phyloP scores from a whole-genome alignment of 2,888 invertebrate genomes.

The Anoplius nigerrimus region DNA sequence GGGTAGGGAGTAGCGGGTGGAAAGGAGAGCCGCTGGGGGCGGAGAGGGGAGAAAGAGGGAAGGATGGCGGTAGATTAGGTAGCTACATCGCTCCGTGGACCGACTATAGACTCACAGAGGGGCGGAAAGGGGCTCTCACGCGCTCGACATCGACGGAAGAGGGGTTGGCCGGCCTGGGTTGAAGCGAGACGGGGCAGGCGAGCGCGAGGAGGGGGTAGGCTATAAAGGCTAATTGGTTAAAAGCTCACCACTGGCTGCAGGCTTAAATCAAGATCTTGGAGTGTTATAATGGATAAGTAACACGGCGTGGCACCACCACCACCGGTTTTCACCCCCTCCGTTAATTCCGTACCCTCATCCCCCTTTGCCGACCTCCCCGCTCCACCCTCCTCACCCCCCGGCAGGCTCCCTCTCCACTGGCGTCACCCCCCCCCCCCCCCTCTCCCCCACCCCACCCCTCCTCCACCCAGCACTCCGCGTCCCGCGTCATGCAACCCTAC shows the following conservation, averaged over 20 bases:
- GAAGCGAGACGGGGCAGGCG: conserved; percentile 21
- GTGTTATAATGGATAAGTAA: conserved; percentile 76
- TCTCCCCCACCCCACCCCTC: conserved; percentile 13
- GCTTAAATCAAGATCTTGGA: conserved; percentile 76
- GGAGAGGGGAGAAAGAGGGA: conserved; percentile 19
- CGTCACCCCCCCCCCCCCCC: background rate
- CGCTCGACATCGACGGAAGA: background rate
- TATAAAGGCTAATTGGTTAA: conserved; percentile 76
- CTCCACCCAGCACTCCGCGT: conserved; percentile 12
- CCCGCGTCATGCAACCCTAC: conserved; percentile 1
- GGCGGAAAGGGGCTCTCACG: too few species aligned
- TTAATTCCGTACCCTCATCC: conserved; percentile 38
- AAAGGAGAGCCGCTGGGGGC: too few species aligned
- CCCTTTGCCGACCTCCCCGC: conserved; percentile 32
- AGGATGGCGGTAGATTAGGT: too few species aligned
- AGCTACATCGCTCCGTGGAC: too few species aligned
- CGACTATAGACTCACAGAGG: too few species aligned
- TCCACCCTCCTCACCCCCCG: conserved; percentile 26
- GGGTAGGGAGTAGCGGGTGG: too few species aligned
- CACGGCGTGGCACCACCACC: conserved; percentile 70
- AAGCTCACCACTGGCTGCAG: conserved; percentile 75
- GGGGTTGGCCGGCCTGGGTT: conserved; percentile 33
- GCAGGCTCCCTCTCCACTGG: conserved; percentile 12
- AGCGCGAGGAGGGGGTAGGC: conserved; percentile 62
- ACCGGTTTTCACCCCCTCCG: conserved; percentile 34